Conservation (phyloP, 2,888 invertebrate species). For the Athalia circularis region DNA sequence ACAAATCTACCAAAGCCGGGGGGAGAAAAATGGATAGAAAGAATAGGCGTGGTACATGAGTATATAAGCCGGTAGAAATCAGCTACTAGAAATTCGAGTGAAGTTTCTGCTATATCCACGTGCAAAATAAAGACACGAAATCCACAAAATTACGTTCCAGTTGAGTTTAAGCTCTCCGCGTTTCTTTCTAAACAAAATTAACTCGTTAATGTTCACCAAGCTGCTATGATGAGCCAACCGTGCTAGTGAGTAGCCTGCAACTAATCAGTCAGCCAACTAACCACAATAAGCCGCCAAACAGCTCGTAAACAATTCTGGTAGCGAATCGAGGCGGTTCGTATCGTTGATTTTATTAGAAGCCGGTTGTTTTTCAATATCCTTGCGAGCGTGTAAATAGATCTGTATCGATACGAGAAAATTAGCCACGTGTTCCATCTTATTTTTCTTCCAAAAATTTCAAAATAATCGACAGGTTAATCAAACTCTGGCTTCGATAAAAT, state of each 20-base stretch:
- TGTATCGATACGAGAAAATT: neutral
- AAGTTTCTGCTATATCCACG: constrained; percentile 4
- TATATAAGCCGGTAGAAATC: constrained; percentile 9
- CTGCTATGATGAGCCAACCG: constrained; percentile 16
- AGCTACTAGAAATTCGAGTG: constrained; percentile 10
- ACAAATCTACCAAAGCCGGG: constrained; percentile 17
- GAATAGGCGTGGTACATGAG: neutral
- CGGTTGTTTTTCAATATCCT: constrained; percentile 37
- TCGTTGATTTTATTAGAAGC: constrained; percentile 40
- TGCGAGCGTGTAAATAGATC: constrained; percentile 27
- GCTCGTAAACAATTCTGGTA: constrained; percentile 7
- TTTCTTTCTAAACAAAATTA: neutral
- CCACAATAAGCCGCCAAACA: constrained; percentile 16
- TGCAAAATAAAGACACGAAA: constrained; percentile 3
- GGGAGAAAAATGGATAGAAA: neutral
- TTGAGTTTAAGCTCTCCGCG: neutral
- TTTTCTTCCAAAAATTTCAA: neutral
- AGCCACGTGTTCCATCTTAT: too few species aligned
- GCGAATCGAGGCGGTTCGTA: constrained; percentile 23
- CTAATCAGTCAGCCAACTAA: constrained; percentile 25
- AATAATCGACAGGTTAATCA: neutral
- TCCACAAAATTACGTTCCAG: neutral
- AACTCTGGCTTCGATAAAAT: constrained; percentile 13
- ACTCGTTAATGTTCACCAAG: constrained; percentile 7
- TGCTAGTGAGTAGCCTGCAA: constrained; percentile 11